Percentiles rank a stretch among this genome's conserved stretches.
These are phyloP conservation scores for Pasiphila rectangulata DNA, from an alignment of 2,888 invertebrate species.

Conservation along the genomic window DNA sequence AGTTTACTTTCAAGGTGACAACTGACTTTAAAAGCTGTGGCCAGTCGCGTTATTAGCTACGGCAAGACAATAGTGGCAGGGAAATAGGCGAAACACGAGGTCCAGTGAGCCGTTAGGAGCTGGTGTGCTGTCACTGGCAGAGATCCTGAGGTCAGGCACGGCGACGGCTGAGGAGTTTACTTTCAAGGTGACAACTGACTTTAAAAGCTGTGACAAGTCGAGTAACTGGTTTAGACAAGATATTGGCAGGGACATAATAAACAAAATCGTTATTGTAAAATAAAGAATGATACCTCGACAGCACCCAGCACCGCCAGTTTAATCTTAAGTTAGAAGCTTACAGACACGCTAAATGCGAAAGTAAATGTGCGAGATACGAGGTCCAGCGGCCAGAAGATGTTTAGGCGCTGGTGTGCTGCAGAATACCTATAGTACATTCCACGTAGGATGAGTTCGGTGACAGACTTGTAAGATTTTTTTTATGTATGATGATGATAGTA, in stretches of 20 bases:
- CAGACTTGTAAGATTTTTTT: no score
- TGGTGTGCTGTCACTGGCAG: conserved; percentile 88
- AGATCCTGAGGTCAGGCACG: conserved; percentile 80
- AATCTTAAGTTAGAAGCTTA: no score
- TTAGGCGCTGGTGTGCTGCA: conserved; percentile 93
- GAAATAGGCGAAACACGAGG: conserved; percentile 77
- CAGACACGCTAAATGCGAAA: no score
- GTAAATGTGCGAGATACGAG: conserved; percentile 75
- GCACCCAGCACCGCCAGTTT: no score
- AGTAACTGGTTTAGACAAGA: conserved; percentile 93
- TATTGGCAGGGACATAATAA: no score
- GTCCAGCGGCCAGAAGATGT: conserved; percentile 85
- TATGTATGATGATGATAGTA: no score
- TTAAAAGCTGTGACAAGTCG: conserved; percentile 93
- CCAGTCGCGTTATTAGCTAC: conserved; percentile 94
- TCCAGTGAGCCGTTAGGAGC: conserved; percentile 90
- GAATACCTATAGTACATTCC: no score
- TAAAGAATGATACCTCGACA: no score
- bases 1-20: conserved; percentile 90
- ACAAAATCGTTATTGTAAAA: no score
- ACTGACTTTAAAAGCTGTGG: no score
- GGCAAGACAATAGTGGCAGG: conserved; percentile 81
- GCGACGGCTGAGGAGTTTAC: conserved; percentile 89
- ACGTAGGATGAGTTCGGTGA: no score
- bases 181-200: no score